Evolutionary conservation across 2,113 vertebrate species (phyloP).

Genomic region (Corythornis cristatus): DNA sequence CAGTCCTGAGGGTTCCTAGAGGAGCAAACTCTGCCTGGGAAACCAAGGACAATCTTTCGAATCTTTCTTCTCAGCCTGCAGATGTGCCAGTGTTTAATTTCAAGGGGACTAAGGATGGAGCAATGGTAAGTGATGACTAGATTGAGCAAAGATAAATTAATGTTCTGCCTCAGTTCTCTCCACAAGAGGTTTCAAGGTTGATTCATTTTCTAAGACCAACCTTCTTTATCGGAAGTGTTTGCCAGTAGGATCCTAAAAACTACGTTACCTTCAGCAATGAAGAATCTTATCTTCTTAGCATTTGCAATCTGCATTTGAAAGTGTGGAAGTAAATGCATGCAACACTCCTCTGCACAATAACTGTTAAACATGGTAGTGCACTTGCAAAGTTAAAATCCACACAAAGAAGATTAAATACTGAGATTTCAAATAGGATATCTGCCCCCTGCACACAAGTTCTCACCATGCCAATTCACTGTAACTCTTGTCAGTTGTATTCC

Average conservation of each 20-base stretch:
- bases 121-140: too few relatives aligned
- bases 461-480: not conserved
- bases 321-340: not conserved
- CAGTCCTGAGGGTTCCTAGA: not conserved
- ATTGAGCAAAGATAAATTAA: too few relatives aligned
- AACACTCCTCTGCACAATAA: not conserved
- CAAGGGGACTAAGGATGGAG: too few relatives aligned
- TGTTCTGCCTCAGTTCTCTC: not conserved
- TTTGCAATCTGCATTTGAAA: not conserved
- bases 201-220: not conserved
- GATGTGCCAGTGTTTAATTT: too few relatives aligned
- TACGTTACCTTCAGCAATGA: not conserved
- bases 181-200: not conserved
- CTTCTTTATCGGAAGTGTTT: not conserved
- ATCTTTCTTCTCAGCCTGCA: not conserved
- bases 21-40: not conserved
- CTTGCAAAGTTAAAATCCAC: not conserved
- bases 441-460: not conserved
- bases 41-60: not conserved
- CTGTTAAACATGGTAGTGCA: not conserved
- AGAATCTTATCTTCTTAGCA: not conserved
- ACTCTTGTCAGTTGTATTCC: not conserved
- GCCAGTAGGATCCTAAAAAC: not conserved
- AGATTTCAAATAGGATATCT: not conserved
- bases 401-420: not conserved